Conservation (phyloP, 35 echinoderm and acorn worm genomes). For the Apostichopus parvimensis region DNA sequence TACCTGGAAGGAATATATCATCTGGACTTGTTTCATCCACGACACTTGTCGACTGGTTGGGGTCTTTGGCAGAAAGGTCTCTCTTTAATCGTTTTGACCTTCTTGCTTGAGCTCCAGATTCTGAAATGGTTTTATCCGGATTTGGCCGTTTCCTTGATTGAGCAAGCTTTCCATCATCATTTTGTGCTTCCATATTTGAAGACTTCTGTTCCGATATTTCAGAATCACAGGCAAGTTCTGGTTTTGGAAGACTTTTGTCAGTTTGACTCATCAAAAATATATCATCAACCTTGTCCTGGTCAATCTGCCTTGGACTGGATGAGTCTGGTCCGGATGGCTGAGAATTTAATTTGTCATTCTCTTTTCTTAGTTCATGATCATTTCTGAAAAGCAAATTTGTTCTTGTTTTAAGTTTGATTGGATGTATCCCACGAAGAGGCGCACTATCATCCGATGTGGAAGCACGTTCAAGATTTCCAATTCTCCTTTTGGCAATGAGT, state of each 20-base stretch:
- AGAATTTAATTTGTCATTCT: not conserved
- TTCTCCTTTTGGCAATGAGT: not conserved
- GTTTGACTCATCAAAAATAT: not conserved
- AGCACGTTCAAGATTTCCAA: not conserved
- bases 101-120: not conserved
- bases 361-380: not conserved
- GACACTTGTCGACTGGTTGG: not conserved
- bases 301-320: not conserved
- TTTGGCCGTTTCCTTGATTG: not conserved
- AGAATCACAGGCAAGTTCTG: not conserved
- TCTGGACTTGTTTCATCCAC: not conserved
- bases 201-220: not conserved
- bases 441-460: not conserved
- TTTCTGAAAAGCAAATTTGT: not conserved
- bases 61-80: not conserved
- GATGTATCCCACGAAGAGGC: not conserved
- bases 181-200: not conserved
- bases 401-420: not conserved
- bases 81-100: constrained; percentile 33
- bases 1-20: constrained; percentile 5
- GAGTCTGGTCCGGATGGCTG: not conserved
- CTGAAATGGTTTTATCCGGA: no score
- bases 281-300: not conserved
- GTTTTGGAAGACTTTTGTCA: not conserved
- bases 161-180: not conserved